A percentile compares a stretch with the other conserved stretches of the same genome.
phyloP scores from a whole-genome alignment of 2,113 vertebrate genomes.

The Elanoides forficatus region DNA sequence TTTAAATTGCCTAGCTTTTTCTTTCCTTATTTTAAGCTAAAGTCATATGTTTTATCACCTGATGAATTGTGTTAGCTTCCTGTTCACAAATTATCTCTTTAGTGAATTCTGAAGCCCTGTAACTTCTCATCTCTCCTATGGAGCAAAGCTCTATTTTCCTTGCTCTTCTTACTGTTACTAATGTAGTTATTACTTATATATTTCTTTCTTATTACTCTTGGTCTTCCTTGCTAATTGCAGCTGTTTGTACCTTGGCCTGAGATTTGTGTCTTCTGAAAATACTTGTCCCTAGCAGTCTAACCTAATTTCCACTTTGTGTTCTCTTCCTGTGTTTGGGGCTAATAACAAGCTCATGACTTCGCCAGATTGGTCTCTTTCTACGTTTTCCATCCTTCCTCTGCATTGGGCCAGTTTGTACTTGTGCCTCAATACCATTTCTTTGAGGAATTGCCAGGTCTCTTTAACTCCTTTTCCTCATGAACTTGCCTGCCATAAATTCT shows the following conservation, averaged over 20 bases:
- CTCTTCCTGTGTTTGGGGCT: constrained; percentile 39
- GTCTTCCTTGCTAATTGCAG: neutral
- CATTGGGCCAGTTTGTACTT: constrained; percentile 44
- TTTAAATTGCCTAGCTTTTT: too few relatives aligned
- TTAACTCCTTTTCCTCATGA: constrained; percentile 16
- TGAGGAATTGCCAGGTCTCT: constrained; percentile 52
- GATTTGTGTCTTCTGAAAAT: neutral
- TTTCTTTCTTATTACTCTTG: neutral
- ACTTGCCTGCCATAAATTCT: constrained; percentile 30
- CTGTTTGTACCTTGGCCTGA: neutral
- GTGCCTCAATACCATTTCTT: constrained; percentile 47
- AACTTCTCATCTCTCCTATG: too few relatives aligned
- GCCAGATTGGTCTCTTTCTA: constrained; percentile 33
- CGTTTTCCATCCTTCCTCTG: constrained; percentile 48
- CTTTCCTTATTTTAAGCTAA: too few relatives aligned
- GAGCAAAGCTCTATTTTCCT: neutral
- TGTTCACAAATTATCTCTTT: too few relatives aligned
- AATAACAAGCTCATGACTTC: constrained; percentile 41
- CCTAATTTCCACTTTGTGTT: constrained; percentile 50
- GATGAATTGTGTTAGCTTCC: too few relatives aligned
- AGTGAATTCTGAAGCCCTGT: too few relatives aligned
- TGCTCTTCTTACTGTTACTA: neutral
- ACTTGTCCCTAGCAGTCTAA: constrained; percentile 13
- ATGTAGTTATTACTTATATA: neutral
- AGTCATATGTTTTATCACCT: too few relatives aligned